Percentiles rank a stretch among this genome's conserved stretches.
Evolutionary conservation across 2,797 vertebrate species (phyloP).

Genomic region (Uromys caudimaculatus): DNA sequence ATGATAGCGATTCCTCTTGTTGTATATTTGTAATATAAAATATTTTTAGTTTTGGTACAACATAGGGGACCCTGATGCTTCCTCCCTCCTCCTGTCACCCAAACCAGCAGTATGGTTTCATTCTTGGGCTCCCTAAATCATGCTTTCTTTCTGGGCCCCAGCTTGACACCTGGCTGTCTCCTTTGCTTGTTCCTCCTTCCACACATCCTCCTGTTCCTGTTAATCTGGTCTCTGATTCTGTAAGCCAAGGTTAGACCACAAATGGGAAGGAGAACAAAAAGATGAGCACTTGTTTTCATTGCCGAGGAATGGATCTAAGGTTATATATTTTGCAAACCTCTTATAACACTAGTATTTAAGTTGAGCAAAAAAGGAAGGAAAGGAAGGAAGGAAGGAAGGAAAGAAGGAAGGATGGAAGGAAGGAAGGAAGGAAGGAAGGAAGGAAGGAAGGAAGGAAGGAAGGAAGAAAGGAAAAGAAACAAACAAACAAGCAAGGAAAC

Average conservation of each 20-base stretch:
- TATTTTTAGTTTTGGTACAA: background rate
- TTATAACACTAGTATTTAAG: background rate
- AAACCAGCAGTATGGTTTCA: rapidly evolving
- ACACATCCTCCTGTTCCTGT: background rate
- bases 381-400: background rate
- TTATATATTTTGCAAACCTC: slow-evolving; percentile 18
- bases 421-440: too few species aligned
- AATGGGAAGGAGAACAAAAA: background rate
- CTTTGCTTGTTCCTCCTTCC: background rate
- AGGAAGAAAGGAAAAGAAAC: too few species aligned
- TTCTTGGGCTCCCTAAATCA: background rate
- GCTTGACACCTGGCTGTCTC: background rate
- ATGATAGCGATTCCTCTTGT: background rate
- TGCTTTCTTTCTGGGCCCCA: background rate
- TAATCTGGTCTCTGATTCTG: slow-evolving; percentile 8
- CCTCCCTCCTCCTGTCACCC: background rate
- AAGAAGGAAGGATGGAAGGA: too few species aligned
- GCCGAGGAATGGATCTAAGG: background rate
- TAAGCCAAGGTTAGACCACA: background rate
- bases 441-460: too few species aligned
- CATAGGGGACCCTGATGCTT: background rate
- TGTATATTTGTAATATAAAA: background rate
- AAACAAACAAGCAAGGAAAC: background rate
- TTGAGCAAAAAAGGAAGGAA: slow-evolving; percentile 41
- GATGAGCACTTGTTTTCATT: background rate